Percentiles rank a stretch among this genome's conserved stretches.
phyloP scores from a whole-genome alignment of 2,888 invertebrate species.

The Stictocephala bisonia region DNA sequence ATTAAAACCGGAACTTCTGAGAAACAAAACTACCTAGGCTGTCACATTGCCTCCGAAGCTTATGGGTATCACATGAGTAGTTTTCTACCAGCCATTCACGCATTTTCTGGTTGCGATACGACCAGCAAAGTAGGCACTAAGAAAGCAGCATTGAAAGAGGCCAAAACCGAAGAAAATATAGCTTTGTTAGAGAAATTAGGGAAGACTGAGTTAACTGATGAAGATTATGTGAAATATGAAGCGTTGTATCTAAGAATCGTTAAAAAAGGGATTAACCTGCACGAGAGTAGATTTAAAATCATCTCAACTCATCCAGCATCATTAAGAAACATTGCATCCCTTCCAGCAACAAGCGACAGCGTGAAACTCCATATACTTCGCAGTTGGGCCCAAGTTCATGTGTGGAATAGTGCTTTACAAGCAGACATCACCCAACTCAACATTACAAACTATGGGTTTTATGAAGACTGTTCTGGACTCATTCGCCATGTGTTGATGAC shows the following conservation, averaged over 20 bases:
- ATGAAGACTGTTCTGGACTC: too few species aligned
- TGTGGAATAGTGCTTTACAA: too few species aligned
- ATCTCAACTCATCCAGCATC: neutral
- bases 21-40: conserved; percentile 8
- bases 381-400: too few species aligned
- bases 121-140: neutral
- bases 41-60: conserved; percentile 10
- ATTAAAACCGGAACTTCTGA: conserved; percentile 14
- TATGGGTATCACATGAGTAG: neutral
- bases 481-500: too few species aligned
- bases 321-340: neutral
- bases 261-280: conserved; percentile 12
- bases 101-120: neutral
- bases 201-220: neutral
- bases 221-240: neutral
- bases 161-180: neutral
- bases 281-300: conserved; percentile 3
- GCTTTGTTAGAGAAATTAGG: neutral
- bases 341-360: conserved; percentile 4
- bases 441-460: too few species aligned
- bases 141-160: neutral
- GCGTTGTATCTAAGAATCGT: neutral
- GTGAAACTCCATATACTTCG: conserved; percentile 14
- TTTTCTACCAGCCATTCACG: too few species aligned
- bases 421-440: too few species aligned